Conservation (phyloP, 2,113 vertebrate species). For the human region GRCh38 chr5:140529001-140529500, state of each 20-base stretch:
- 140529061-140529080: constrained; percentile 72
- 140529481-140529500: constrained; percentile 94
- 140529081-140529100: constrained; percentile 78
- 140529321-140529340: constrained; percentile 92
- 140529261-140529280: constrained; percentile 85
- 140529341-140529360: constrained; percentile 94
- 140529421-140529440: constrained; percentile 94
- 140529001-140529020: constrained; percentile 86
- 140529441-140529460: constrained; percentile 88
- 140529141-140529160: constrained; percentile 76
- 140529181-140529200: constrained; percentile 86
- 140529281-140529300: constrained; percentile 90
- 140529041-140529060: constrained; percentile 82
- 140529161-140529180: constrained; percentile 71
- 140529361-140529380: constrained; percentile 95
- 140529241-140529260: constrained; percentile 89
- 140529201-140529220: constrained; percentile 85
- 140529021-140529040: constrained; percentile 89
- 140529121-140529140: constrained; percentile 82
- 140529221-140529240: constrained; percentile 88
- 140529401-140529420: constrained; percentile 92
- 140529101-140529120: constrained; percentile 83
- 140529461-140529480: constrained; percentile 89
- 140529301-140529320: constrained; percentile 94
- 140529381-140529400: constrained; percentile 88